Evolutionary conservation across 2,113 vertebrate species (phyloP).

Genomic region (Rhea pennata): DNA sequence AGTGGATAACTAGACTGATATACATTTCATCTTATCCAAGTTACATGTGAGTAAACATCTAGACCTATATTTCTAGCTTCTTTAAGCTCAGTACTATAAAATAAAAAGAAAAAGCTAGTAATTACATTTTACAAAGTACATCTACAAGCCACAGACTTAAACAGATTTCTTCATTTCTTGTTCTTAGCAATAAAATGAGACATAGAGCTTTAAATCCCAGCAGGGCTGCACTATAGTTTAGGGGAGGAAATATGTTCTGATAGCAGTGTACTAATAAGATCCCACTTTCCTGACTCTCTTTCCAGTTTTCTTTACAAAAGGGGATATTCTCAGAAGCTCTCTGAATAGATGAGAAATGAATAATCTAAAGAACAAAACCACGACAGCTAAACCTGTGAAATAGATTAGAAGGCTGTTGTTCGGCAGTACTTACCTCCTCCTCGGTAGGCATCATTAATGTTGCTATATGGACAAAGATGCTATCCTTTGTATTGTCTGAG

Average conservation of each 20-base stretch:
- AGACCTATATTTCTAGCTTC: background rate
- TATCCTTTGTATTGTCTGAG: background rate
- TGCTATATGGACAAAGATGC: background rate
- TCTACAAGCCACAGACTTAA: background rate
- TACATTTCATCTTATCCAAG: constrained; percentile 6
- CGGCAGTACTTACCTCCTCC: background rate
- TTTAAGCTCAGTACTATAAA: constrained; percentile 22
- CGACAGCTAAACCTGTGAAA: background rate
- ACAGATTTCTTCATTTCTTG: constrained; percentile 43
- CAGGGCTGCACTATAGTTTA: background rate
- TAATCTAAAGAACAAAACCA: background rate
- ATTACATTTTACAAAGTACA: constrained; percentile 26
- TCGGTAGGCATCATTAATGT: background rate
- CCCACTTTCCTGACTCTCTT: background rate
- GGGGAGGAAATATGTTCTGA: constrained; percentile 35
- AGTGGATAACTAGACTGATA: background rate
- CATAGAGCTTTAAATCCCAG: background rate
- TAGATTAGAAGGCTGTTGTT: background rate
- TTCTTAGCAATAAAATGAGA: constrained; percentile 38
- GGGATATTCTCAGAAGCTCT: background rate
- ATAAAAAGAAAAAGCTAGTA: constrained; percentile 26
- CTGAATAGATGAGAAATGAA: background rate
- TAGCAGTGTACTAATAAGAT: constrained; percentile 32
- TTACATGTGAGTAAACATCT: constrained; percentile 19
- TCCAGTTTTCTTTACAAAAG: constrained; percentile 6